Evolutionary conservation across 2,888 invertebrate species (phyloP).

Genomic region (Yponomeuta plumbellus): DNA sequence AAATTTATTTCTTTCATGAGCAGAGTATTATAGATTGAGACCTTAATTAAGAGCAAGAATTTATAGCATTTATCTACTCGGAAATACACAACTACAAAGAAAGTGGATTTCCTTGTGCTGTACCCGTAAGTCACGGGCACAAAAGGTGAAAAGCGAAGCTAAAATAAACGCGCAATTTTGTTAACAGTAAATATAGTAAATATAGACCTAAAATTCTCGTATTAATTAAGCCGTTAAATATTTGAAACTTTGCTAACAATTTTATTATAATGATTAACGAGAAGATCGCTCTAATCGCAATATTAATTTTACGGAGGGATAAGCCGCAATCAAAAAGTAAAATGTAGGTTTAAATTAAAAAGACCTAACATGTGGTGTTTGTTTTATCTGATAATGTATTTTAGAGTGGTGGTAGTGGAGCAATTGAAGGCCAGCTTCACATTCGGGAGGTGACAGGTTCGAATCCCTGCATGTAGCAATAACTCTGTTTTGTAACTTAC

Average conservation of each 20-base stretch:
- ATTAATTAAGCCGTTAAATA: conserved; percentile 31
- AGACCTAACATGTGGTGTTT: background rate
- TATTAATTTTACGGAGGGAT: conserved; percentile 39
- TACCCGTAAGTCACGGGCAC: background rate
- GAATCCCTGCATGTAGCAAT: too few relatives aligned
- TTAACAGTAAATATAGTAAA: background rate
- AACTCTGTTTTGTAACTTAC: too few relatives aligned
- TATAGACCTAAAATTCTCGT: background rate
- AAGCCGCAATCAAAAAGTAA: conserved; percentile 12
- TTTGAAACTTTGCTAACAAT: conserved; percentile 33
- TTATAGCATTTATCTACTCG: background rate
- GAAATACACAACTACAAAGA: background rate
- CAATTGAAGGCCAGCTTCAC: too few relatives aligned
- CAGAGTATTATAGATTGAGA: background rate
- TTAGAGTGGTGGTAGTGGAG: too few relatives aligned
- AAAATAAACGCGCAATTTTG: background rate
- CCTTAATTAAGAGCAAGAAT: background rate
- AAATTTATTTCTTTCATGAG: too few relatives aligned
- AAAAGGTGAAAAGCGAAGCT: background rate
- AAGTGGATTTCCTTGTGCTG: too few relatives aligned
- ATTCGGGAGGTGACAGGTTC: too few relatives aligned
- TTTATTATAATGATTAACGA: conserved; percentile 58
- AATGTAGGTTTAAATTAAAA: background rate
- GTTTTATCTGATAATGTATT: too few relatives aligned
- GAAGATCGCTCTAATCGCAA: conserved; percentile 47